Percentiles rank a stretch among this genome's conserved stretches.
Evolutionary conservation across 2,888 invertebrate genomes (phyloP).

Genomic region (Celastrina argiolus): DNA sequence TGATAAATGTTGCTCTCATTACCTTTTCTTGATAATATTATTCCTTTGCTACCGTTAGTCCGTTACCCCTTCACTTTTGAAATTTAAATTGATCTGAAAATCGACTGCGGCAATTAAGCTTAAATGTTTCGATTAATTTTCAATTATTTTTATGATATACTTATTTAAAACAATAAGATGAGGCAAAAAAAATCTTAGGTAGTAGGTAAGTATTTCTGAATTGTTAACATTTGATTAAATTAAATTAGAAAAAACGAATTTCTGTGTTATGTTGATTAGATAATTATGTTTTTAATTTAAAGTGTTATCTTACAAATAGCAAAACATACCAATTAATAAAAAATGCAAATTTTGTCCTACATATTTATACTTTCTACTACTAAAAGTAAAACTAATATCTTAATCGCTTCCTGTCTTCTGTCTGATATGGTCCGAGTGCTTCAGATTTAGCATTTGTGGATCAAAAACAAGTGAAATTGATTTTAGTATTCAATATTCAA

Average conservation of each 20-base stretch:
- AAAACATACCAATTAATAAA: not conserved
- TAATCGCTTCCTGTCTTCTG: not conserved
- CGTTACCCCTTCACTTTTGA: not conserved
- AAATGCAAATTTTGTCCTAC: not conserved
- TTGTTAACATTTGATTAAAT: too few relatives aligned
- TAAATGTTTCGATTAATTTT: not conserved
- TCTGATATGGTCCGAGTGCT: not conserved
- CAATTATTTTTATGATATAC: too few relatives aligned
- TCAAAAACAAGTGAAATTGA: conserved; percentile 21
- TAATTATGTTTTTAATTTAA: not conserved
- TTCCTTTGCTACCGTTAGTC: not conserved
- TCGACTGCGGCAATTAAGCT: not conserved
- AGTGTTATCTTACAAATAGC: not conserved
- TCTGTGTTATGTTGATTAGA: too few relatives aligned
- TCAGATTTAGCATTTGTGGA: not conserved
- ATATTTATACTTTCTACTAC: not conserved
- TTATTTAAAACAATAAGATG: too few relatives aligned
- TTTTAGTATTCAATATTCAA: conserved; percentile 28
- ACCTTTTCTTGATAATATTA: not conserved
- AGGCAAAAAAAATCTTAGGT: too few relatives aligned
- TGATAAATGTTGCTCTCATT: not conserved
- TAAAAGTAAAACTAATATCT: not conserved
- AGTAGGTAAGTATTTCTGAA: too few relatives aligned
- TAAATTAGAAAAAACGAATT: too few relatives aligned
- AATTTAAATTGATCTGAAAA: not conserved